Conservation (phyloP, 2,888 invertebrate species). For the Limnephilus marmoratus region DNA sequence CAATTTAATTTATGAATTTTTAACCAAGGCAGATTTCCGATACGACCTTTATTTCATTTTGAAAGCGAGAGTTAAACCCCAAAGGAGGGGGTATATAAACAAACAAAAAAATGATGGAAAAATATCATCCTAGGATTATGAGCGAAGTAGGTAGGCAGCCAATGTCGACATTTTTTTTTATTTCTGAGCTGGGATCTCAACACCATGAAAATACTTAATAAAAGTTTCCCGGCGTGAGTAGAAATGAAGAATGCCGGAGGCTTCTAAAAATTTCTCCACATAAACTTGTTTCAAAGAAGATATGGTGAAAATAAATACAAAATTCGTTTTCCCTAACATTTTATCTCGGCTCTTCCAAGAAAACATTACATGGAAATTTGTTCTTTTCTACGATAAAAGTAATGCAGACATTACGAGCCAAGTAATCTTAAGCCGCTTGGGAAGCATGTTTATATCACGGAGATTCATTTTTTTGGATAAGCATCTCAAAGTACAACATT, state of each 20-base stretch:
- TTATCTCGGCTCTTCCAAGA: slow-evolving; percentile 30
- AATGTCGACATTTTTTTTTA: slow-evolving; percentile 47
- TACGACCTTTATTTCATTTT: not conserved
- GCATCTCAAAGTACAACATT: not conserved
- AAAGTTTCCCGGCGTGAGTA: slow-evolving; percentile 59
- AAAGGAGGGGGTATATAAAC: not conserved
- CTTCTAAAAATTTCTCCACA: slow-evolving; percentile 62
- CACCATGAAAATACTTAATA: slow-evolving; percentile 61
- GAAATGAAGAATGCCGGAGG: slow-evolving; percentile 58
- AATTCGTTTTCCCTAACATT: slow-evolving; percentile 31
- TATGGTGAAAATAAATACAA: slow-evolving; percentile 31
- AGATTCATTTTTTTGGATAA: not conserved
- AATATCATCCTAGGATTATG: not conserved
- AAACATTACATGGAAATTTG: slow-evolving; percentile 33
- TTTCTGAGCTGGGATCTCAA: slow-evolving; percentile 50
- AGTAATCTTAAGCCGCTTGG: not conserved
- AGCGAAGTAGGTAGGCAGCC: not conserved
- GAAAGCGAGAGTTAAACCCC: not conserved
- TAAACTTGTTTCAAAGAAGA: slow-evolving; percentile 59
- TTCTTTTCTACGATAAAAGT: slow-evolving; percentile 31
- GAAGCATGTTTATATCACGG: slow-evolving; percentile 17
- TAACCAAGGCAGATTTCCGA: not conserved
- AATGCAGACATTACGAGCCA: slow-evolving; percentile 21
- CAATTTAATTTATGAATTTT: not conserved
- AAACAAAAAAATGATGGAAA: not conserved